Conservation (phyloP, 2,113 vertebrate species). For the Thamnaconus septentrionalis region DNA sequence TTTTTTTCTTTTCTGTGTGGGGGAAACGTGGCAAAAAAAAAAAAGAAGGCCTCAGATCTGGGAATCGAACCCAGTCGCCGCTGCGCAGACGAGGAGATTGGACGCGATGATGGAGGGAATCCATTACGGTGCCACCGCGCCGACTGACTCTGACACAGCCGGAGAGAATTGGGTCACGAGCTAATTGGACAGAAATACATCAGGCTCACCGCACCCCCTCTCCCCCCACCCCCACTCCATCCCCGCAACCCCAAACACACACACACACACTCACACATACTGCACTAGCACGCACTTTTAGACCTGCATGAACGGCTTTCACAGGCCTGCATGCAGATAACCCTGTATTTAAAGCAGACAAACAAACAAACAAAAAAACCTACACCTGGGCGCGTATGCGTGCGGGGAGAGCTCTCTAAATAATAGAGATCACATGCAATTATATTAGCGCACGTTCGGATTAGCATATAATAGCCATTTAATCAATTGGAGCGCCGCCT, state of each 20-base stretch:
- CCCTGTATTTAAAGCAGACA: background rate
- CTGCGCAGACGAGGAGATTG: conserved; percentile 57
- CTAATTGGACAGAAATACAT: conserved; percentile 69
- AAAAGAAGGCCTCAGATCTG: too few species aligned
- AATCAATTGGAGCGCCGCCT: conserved; percentile 55
- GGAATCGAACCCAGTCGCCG: background rate
- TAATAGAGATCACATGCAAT: conserved; percentile 22
- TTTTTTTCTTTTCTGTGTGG: too few species aligned
- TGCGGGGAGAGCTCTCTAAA: conserved; percentile 12
- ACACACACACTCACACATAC: conserved; percentile 4
- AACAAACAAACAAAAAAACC: background rate
- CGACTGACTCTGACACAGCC: conserved; percentile 50
- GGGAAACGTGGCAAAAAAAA: too few species aligned
- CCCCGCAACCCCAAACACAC: conserved; percentile 14
- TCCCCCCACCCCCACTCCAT: background rate
- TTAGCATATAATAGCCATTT: conserved; percentile 56
- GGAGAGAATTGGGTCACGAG: conserved; percentile 67
- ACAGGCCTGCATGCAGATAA: background rate
- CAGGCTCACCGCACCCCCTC: conserved; percentile 10
- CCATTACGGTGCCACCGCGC: conserved; percentile 44
- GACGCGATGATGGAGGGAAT: conserved; percentile 59
- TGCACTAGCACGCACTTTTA: conserved; percentile 1
- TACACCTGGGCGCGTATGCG: conserved; percentile 14
- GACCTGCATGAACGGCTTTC: conserved; percentile 16
- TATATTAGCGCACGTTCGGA: conserved; percentile 7